Conservation (phyloP, 2,797 vertebrate species). For the Danio tinwini region DNA sequence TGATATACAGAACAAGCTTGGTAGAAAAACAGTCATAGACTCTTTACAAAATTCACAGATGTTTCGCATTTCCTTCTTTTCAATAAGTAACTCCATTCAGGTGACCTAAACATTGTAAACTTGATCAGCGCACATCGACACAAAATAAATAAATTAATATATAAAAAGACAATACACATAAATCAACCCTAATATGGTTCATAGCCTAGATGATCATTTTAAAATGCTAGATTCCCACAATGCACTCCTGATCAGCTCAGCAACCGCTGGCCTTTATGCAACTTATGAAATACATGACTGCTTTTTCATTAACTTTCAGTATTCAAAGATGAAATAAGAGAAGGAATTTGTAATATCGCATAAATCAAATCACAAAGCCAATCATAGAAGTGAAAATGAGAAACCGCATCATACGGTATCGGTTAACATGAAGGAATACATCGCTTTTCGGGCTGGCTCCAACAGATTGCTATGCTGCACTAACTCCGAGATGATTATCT, state of each 20-base stretch:
- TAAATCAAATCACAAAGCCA: conserved; percentile 16
- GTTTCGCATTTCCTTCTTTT: conserved; percentile 57
- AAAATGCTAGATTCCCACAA: conserved; percentile 45
- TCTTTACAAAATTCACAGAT: conserved; percentile 86
- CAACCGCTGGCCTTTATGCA: neutral
- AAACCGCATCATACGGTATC: conserved; percentile 1
- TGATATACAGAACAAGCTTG: conserved; percentile 77
- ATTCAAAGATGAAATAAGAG: neutral
- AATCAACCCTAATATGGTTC: conserved; percentile 21
- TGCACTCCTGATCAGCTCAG: conserved; percentile 66
- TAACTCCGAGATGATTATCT: conserved; percentile 28
- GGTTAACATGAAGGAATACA: neutral
- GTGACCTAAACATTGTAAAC: conserved; percentile 75
- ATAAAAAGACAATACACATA: conserved; percentile 46
- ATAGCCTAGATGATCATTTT: neutral
- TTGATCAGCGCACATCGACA: conserved; percentile 41
- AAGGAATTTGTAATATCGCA: conserved; percentile 13
- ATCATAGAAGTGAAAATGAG: conserved; percentile 30
- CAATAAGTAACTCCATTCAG: conserved; percentile 57
- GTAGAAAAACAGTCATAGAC: conserved; percentile 81
- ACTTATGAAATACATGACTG: conserved; percentile 2
- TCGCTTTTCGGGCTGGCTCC: neutral
- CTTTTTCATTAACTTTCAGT: conserved; percentile 15
- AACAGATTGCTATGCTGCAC: conserved; percentile 14
- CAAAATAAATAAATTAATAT: conserved; percentile 33